Evolutionary conservation across 2,113 vertebrate species (phyloP).

Genomic region (Aegotheles bennettii): DNA sequence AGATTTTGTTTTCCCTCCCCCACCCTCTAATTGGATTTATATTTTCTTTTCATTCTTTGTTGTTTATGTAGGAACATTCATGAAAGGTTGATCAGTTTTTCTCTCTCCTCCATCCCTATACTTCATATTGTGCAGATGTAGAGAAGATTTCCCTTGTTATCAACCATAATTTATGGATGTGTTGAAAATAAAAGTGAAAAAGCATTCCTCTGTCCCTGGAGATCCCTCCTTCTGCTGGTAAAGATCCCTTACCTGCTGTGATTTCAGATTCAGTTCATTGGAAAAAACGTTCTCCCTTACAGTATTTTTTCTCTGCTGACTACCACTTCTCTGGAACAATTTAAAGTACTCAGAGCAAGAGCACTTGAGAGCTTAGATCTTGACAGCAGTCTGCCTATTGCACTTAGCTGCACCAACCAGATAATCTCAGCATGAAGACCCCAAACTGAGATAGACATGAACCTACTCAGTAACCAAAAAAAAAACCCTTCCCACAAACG

Average conservation of each 20-base stretch:
- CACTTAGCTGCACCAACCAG: background rate
- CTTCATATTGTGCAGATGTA: background rate
- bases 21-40: background rate
- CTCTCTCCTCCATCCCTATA: background rate
- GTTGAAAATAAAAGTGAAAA: conserved; percentile 1
- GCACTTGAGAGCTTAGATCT: background rate
- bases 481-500: background rate
- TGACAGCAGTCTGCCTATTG: conserved; percentile 1
- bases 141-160: background rate
- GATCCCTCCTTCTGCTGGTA: background rate
- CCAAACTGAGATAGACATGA: background rate
- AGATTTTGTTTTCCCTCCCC: background rate
- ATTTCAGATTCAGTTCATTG: background rate
- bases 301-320: background rate
- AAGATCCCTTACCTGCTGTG: background rate
- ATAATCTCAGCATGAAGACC: background rate
- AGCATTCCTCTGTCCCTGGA: background rate
- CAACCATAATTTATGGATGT: background rate
- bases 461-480: background rate
- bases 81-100: background rate
- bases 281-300: background rate
- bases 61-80: background rate
- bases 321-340: background rate
- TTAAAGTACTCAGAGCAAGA: background rate
- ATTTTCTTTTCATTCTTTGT: background rate